These are phyloP conservation scores for Sympetrum striolatum DNA, from an alignment of 2,888 invertebrate species.

Conservation along the genomic window DNA sequence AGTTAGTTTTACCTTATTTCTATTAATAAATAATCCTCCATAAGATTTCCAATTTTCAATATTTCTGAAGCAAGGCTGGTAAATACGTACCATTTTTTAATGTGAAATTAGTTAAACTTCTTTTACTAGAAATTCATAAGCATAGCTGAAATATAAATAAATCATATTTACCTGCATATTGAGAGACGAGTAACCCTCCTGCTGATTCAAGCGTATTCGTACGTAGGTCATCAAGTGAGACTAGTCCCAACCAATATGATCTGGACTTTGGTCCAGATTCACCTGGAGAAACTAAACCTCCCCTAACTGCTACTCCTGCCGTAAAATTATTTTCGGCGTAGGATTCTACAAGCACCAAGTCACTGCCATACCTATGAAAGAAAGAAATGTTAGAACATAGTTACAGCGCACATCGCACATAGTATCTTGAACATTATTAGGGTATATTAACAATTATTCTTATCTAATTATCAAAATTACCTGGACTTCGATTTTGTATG, in stretches of 20 bases:
- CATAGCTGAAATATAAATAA: neutral
- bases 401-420: neutral
- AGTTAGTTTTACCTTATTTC: neutral
- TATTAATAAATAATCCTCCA: neutral
- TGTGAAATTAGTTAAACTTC: neutral
- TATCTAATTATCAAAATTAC: neutral
- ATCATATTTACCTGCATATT: slow-evolving; percentile 77
- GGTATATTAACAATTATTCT: too few relatives aligned
- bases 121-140: neutral
- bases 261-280: slow-evolving; percentile 60
- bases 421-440: neutral
- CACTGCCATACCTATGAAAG: slow-evolving; percentile 87
- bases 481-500: too few relatives aligned
- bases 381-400: slow-evolving; percentile 46
- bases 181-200: slow-evolving; percentile 86
- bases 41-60: neutral
- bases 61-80: neutral
- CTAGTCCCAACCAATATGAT: slow-evolving; percentile 86
- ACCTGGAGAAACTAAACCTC: slow-evolving; percentile 54
- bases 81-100: too few relatives aligned
- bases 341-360: slow-evolving; percentile 88
- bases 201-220: slow-evolving; percentile 96
- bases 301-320: slow-evolving; percentile 74
- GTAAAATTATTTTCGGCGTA: slow-evolving; percentile 93
- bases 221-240: slow-evolving; percentile 87